Evolutionary conservation across 2,113 vertebrate species (phyloP).

Genomic region (Tachycineta bicolor): DNA sequence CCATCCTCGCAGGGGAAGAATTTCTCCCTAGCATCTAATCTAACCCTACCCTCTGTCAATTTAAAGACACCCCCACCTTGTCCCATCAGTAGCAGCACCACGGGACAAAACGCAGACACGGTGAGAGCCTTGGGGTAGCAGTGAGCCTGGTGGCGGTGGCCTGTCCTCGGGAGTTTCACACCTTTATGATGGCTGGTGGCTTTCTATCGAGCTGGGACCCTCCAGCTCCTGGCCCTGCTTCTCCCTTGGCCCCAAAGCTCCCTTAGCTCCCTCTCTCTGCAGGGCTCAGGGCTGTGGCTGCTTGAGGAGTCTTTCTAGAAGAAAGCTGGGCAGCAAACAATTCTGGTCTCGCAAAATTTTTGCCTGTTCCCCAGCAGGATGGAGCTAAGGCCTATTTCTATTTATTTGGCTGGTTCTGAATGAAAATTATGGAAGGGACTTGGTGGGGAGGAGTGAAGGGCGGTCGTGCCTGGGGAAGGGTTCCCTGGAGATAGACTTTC

Average conservation of each 20-base stretch:
- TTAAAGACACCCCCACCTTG: not conserved
- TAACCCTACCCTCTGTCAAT: not conserved
- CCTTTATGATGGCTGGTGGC: not conserved
- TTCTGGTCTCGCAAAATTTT: fast-evolving
- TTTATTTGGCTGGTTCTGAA: not conserved
- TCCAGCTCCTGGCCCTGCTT: not conserved
- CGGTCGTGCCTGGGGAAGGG: not conserved
- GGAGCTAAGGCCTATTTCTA: not conserved
- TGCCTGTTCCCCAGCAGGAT: not conserved
- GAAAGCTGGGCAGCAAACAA: not conserved
- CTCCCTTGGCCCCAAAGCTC: not conserved
- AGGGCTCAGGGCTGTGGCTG: not conserved
- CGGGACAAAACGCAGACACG: fast-evolving
- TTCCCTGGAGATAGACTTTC: not conserved
- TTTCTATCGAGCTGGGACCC: not conserved
- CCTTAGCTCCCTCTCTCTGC: not conserved
- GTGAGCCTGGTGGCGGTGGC: fast-evolving
- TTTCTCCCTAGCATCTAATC: not conserved
- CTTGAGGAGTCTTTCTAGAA: not conserved
- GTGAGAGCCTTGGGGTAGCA: not conserved
- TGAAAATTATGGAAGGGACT: not conserved
- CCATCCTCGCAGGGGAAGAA: not conserved
- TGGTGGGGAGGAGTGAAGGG: not conserved
- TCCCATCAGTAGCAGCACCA: not conserved
- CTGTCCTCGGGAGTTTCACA: not conserved